These are phyloP conservation scores for Camponotus vicinus DNA, from an alignment of 1,140 invertebrate genomes.

Conservation along the genomic window DNA sequence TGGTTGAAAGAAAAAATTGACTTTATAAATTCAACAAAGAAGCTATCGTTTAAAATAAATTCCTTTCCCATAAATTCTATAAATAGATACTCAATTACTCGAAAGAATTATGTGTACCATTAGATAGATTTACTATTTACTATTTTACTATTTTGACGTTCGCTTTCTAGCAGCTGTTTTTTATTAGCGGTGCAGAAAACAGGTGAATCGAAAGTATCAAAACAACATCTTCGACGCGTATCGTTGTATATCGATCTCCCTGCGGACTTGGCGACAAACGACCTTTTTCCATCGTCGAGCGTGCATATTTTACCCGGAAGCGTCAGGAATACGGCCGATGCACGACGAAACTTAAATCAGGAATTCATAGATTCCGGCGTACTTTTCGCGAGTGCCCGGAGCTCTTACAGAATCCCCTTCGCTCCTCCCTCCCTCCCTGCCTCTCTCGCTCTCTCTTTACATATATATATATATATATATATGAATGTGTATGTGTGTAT, in stretches of 20 bases:
- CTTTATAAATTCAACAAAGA: neutral
- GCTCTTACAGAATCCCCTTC: conserved; percentile 26
- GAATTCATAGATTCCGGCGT: conserved; percentile 70
- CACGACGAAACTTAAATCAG: conserved; percentile 66
- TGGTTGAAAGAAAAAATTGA: neutral
- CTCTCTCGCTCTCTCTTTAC: too few species aligned
- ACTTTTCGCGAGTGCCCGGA: conserved; percentile 55
- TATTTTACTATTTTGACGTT: conserved; percentile 2
- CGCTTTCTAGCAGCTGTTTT: conserved; percentile 35
- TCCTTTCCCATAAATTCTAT: neutral
- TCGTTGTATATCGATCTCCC: conserved; percentile 58
- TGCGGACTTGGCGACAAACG: conserved; percentile 58
- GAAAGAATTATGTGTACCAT: neutral
- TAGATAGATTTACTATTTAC: conserved; percentile 9
- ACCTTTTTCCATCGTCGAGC: conserved; percentile 59
- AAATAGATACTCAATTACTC: neutral
- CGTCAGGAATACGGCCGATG: conserved; percentile 49
- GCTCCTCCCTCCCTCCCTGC: too few species aligned
- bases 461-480: too few species aligned
- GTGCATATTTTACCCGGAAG: conserved; percentile 60
- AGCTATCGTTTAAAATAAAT: conserved; percentile 4
- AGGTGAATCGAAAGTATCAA: conserved; percentile 41
- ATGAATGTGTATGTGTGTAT: neutral
- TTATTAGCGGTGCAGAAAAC: conserved; percentile 35
- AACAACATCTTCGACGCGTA: conserved; percentile 50